Percentiles rank a stretch among this genome's conserved stretches.
Conservation (phyloP, 1,140 invertebrate species). For the Doryteuthis pealeii region DNA sequence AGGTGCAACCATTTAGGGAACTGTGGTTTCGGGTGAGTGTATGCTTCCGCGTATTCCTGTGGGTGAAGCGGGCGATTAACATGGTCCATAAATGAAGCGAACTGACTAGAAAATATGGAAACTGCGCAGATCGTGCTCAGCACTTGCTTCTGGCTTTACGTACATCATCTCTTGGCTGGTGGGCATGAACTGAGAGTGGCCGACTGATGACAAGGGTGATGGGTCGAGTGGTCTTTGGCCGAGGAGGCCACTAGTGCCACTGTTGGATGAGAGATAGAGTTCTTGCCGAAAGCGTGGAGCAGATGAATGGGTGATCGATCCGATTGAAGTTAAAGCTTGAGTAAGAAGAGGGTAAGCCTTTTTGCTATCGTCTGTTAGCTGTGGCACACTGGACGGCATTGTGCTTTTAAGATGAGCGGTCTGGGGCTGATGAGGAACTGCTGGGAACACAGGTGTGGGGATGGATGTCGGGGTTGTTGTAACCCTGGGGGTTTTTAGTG, state of each 20-base stretch:
- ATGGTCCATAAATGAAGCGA: conserved; percentile 1
- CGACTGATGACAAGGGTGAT: neutral
- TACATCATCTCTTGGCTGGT: neutral
- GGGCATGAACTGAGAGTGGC: neutral
- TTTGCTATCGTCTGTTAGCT: neutral
- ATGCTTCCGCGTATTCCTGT: neutral
- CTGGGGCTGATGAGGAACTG: neutral
- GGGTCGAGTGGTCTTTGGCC: neutral
- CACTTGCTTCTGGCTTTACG: neutral
- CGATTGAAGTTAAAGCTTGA: conserved; percentile 6
- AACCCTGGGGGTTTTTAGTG: too few species aligned
- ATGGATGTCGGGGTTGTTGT: neutral
- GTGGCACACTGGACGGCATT: neutral
- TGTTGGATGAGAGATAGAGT: conserved; percentile 1
- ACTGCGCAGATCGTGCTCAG: neutral
- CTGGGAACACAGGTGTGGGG: neutral
- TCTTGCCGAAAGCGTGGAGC: neutral
- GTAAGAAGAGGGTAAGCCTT: conserved; percentile 9
- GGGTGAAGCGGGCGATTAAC: neutral
- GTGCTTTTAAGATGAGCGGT: neutral
- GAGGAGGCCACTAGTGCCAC: neutral
- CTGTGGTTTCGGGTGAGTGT: neutral
- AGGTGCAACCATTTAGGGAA: conserved; percentile 3
- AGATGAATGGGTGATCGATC: neutral
- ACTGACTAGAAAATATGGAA: conserved; percentile 6